A percentile compares a stretch with the other conserved stretches of the same genome.
Conservation (phyloP, 1,140 invertebrate genomes). For the Nebria ingens region DNA sequence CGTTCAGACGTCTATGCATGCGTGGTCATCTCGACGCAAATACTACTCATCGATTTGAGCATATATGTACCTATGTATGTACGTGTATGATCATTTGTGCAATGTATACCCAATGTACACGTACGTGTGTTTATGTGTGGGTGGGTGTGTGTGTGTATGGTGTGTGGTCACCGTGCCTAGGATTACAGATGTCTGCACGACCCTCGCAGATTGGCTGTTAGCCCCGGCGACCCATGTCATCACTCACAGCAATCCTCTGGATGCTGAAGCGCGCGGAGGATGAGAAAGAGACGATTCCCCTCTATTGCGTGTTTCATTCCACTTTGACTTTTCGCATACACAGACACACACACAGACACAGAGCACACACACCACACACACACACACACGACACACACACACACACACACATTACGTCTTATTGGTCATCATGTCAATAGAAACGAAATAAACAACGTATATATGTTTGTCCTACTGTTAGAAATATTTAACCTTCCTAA, state of each 20-base stretch:
- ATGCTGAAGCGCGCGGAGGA: not conserved
- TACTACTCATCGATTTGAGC: too few species aligned
- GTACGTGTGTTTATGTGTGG: too few species aligned
- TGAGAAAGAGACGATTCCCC: too few species aligned
- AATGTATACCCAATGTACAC: too few species aligned
- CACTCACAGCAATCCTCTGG: too few species aligned
- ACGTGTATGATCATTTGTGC: too few species aligned
- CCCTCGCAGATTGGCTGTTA: conserved; percentile 5
- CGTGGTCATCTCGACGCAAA: too few species aligned
- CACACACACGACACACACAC: not conserved
- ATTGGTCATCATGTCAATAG: not conserved
- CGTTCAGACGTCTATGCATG: too few species aligned
- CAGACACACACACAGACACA: not conserved
- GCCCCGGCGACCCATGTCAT: not conserved
- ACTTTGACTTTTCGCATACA: not conserved
- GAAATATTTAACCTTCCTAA: not conserved
- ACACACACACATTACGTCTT: not conserved
- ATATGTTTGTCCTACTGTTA: not conserved
- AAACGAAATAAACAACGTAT: not conserved
- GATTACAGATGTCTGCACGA: conserved; percentile 4
- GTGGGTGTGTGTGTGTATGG: not conserved
- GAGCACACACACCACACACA: not conserved
- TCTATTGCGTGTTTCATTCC: too few species aligned
- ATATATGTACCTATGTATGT: too few species aligned
- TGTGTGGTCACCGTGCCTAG: not conserved